A percentile compares a stretch with the other conserved stretches of the same genome.
These are phyloP conservation scores for Donacobius atricapilla DNA, from an alignment of 2,113 vertebrate genomes.

Conservation along the genomic window DNA sequence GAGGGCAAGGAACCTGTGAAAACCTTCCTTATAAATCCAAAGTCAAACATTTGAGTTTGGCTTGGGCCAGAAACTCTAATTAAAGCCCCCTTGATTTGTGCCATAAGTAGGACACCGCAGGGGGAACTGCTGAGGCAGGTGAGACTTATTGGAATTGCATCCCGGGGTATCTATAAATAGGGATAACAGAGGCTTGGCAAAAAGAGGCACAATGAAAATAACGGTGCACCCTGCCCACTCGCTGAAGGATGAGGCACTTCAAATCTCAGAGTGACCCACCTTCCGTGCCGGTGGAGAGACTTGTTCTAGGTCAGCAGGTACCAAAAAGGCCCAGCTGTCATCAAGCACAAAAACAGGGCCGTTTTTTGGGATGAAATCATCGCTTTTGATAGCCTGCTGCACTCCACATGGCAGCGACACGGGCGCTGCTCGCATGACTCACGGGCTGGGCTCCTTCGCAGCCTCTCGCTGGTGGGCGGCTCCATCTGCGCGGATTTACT, in stretches of 20 bases:
- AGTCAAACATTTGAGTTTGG: neutral
- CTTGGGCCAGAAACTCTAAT: neutral
- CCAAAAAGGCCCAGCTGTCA: constrained; percentile 50
- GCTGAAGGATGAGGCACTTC: neutral
- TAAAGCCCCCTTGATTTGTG: neutral
- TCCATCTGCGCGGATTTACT: neutral
- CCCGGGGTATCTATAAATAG: constrained; percentile 32
- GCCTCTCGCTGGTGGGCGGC: neutral
- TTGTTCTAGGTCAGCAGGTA: constrained; percentile 64
- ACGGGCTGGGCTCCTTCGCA: neutral
- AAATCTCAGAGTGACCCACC: constrained; percentile 30
- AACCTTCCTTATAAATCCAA: neutral
- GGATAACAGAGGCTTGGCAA: neutral
- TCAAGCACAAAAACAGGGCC: neutral
- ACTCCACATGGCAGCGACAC: neutral
- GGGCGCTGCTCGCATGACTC: neutral
- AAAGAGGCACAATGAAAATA: neutral
- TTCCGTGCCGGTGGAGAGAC: neutral
- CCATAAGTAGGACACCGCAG: neutral
- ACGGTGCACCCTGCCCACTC: neutral
- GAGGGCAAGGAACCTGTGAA: neutral
- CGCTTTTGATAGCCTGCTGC: constrained; percentile 22
- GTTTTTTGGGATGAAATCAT: constrained; percentile 40
- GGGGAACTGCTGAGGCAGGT: constrained; percentile 34
- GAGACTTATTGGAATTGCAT: neutral